Conservation (phyloP, 1,140 invertebrate species). For the Drosophila kurseongensis region DNA sequence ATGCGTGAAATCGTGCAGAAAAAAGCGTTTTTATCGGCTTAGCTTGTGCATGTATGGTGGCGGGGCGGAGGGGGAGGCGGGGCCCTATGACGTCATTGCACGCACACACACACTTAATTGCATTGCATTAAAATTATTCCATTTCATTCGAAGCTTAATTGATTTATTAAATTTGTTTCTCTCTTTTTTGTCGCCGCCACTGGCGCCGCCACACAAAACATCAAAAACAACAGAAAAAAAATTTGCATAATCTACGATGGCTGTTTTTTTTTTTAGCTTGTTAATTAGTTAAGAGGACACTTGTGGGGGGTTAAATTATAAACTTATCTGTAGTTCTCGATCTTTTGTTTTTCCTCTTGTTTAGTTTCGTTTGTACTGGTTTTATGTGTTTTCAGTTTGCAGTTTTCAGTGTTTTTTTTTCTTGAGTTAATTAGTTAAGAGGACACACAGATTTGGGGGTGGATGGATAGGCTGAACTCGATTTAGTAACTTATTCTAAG, state of each 20-base stretch:
- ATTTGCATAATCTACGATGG: conserved; percentile 8
- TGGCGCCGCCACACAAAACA: conserved; percentile 37
- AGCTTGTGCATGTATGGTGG: not conserved
- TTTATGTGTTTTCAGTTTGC: not conserved
- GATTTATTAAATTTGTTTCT: conserved; percentile 41
- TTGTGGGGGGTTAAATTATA: conserved; percentile 6
- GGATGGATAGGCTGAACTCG: not conserved
- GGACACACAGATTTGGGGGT: conserved; percentile 1
- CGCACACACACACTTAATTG: conserved; percentile 36
- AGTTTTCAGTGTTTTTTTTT: not conserved
- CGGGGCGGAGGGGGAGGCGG: too few relatives aligned
- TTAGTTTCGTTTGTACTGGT: not conserved
- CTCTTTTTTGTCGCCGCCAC: conserved; percentile 25
- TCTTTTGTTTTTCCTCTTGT: conserved; percentile 1
- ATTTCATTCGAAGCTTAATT: conserved; percentile 30
- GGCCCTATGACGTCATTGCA: conserved; percentile 42
- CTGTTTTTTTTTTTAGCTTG: conserved; percentile 7
- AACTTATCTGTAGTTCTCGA: conserved; percentile 1
- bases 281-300: conserved; percentile 21
- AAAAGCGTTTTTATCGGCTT: conserved; percentile 15
- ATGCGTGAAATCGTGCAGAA: conserved; percentile 22
- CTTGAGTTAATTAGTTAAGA: conserved; percentile 6
- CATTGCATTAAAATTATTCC: conserved; percentile 45
- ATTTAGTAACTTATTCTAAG: conserved; percentile 2
- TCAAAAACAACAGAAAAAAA: conserved; percentile 40